These are phyloP conservation scores for Microctonus brassicae DNA, from an alignment of 2,888 invertebrate genomes.

Conservation along the genomic window DNA sequence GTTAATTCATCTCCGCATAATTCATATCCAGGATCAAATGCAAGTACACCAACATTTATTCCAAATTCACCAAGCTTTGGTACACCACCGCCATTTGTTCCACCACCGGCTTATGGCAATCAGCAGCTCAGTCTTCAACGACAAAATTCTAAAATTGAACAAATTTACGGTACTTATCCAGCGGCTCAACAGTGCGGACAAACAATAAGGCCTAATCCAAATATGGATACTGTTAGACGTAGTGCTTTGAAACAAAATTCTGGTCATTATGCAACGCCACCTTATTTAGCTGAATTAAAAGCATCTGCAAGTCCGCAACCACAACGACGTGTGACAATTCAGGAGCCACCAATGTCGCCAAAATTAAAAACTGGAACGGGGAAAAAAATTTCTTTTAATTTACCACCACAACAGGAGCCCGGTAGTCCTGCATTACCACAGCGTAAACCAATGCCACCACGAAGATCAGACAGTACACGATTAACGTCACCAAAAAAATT, in stretches of 20 bases:
- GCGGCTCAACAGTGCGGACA: constrained; percentile 33
- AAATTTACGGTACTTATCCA: constrained; percentile 53
- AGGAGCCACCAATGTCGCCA: constrained; percentile 72
- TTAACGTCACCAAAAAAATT: constrained; percentile 80
- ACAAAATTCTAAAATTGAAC: constrained; percentile 60
- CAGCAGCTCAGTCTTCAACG: constrained; percentile 57
- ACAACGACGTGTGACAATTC: constrained; percentile 76
- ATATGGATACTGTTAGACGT: constrained; percentile 65
- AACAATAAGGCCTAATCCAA: constrained; percentile 60
- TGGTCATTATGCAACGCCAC: constrained; percentile 66
- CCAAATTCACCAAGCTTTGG: constrained; percentile 60
- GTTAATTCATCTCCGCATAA: constrained; percentile 59
- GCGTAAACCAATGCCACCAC: constrained; percentile 80
- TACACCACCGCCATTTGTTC: constrained; percentile 52
- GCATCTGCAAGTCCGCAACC: constrained; percentile 72
- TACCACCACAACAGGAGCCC: constrained; percentile 71
- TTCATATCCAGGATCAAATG: constrained; percentile 62
- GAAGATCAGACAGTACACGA: constrained; percentile 78
- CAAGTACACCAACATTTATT: constrained; percentile 60
- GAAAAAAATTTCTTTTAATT: constrained; percentile 78
- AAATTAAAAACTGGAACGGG: constrained; percentile 72
- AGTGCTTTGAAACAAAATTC: constrained; percentile 64
- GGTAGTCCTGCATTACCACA: constrained; percentile 75
- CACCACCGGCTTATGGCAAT: constrained; percentile 59
- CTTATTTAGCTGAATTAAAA: constrained; percentile 74